Evolutionary conservation across 2,113 vertebrate genomes (phyloP).

Genomic region (Solea solea): DNA sequence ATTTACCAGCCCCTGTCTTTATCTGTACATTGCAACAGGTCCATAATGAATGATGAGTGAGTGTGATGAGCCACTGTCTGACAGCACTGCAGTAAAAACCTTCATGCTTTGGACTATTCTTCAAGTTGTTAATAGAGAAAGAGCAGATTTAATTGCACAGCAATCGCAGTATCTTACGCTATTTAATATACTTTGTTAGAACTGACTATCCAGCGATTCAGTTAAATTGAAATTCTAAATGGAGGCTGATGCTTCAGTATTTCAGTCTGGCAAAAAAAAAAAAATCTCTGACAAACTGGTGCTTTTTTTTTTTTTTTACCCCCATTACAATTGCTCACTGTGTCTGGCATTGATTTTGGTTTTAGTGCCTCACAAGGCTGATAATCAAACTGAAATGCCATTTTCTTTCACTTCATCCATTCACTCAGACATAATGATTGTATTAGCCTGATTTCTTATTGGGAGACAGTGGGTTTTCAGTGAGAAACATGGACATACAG

Average conservation of each 20-base stretch:
- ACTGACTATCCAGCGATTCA: background rate
- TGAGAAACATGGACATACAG: background rate
- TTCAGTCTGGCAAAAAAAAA: background rate
- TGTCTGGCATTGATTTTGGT: constrained; percentile 10
- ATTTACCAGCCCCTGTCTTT: background rate
- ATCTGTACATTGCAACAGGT: constrained; percentile 10
- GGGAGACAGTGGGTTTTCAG: background rate
- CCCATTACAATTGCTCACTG: constrained; percentile 10
- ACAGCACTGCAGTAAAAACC: background rate
- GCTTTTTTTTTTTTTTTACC: background rate
- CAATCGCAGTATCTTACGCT: constrained; percentile 8
- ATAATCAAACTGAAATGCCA: constrained; percentile 2
- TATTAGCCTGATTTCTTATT: background rate
- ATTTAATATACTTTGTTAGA: constrained; percentile 13
- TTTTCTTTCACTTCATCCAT: background rate
- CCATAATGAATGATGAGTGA: background rate
- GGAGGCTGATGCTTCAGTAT: background rate
- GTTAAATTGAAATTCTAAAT: background rate
- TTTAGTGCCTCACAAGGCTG: background rate
- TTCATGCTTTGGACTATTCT: constrained; percentile 6
- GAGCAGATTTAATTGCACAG: constrained; percentile 4
- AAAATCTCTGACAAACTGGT: background rate
- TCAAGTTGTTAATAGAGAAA: constrained; percentile 17
- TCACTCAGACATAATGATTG: background rate
- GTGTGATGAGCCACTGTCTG: background rate